Base-by-base conservation (phyloP, 2,797 vertebrate genomes). In the Aplochiton taeniatus region DNA sequence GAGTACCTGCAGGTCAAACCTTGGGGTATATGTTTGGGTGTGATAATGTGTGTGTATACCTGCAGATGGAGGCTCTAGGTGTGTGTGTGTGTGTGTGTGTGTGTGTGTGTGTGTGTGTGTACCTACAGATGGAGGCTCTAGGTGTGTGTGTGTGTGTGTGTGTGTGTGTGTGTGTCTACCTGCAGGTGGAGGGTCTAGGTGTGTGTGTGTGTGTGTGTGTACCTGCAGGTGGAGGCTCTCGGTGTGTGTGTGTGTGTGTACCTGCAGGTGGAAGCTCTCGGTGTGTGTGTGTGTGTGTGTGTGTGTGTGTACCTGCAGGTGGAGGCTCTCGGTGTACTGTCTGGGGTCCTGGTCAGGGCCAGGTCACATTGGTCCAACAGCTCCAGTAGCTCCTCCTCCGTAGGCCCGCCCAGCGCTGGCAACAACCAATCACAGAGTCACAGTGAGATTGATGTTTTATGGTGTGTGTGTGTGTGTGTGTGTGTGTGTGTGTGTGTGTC, bases 351-450 rank as follows among this genome's bases (percentile, higher is more conserved):
- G 71, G 91, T 91, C 9, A 95, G 84, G 1, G 94, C 89, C 68
- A 96, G 78, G 79, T 97, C 95, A 12, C 94, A 96, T 65, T 95
- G 95, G 61, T 95, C 94, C 84, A 97, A 66, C 63, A 96, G 91
- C 72, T 93, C 90, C 87, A 96, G 89, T 16, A 97, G 85, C 81
- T 96, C 95, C 65, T 94, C 93, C 67, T 94, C 94, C 0, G 95
- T 94, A 0, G 95, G 94, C 1, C 94, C 95, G 0, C 94, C 95
- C 4, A 93, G 78, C 14, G 92, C 89, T 93, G 77, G 0, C 50
- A 41, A 78, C 66, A 69, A 61, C 62, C 81, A 79, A 77, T 31
- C 65, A 53, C 20, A 57, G 8, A 61, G 54, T 56, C 18, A 45
- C 16, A 54, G 9, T 17, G 7, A 47, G 50, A n/a, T n/a, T n/a